These are phyloP conservation scores for Drosophila mettleri DNA, from an alignment of 2,888 invertebrate genomes.

Conservation along the genomic window DNA sequence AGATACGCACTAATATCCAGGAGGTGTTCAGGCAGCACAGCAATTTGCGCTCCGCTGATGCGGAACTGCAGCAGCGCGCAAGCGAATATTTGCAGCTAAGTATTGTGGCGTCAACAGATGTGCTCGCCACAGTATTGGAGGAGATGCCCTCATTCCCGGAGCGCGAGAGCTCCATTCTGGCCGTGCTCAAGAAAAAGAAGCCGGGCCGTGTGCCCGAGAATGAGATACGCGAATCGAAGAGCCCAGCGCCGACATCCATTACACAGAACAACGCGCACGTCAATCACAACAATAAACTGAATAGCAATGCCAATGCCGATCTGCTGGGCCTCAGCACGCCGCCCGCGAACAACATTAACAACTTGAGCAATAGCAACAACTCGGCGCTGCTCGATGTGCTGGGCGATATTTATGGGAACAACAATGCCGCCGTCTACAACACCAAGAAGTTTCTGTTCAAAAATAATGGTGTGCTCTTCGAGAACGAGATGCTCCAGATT, in stretches of 20 bases:
- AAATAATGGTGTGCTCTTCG: conserved; percentile 99
- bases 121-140: conserved; percentile 98
- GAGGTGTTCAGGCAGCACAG: conserved; percentile 97
- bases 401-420: conserved; percentile 92
- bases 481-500: conserved; percentile 98
- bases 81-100: conserved; percentile 99
- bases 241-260: conserved; percentile 87
- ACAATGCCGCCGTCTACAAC: conserved; percentile 89
- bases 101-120: conserved; percentile 98
- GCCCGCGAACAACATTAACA: conserved; percentile 88
- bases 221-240: conserved; percentile 92
- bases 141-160: conserved; percentile 99
- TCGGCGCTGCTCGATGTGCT: conserved; percentile 93
- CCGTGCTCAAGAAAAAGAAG: conserved; percentile 99
- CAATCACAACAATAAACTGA: conserved; percentile 85
- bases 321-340: conserved; percentile 95
- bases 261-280: conserved; percentile 84
- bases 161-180: conserved; percentile 98
- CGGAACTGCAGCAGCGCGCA: conserved; percentile 98
- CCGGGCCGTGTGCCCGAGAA: conserved; percentile 97
- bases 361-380: conserved; percentile 88
- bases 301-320: conserved; percentile 89
- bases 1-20: conserved; percentile 97
- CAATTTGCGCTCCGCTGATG: conserved; percentile 98
- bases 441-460: conserved; percentile 98